Conservation (phyloP, 2,888 invertebrate species). For the Caenorhabditis drosophilae region DNA sequence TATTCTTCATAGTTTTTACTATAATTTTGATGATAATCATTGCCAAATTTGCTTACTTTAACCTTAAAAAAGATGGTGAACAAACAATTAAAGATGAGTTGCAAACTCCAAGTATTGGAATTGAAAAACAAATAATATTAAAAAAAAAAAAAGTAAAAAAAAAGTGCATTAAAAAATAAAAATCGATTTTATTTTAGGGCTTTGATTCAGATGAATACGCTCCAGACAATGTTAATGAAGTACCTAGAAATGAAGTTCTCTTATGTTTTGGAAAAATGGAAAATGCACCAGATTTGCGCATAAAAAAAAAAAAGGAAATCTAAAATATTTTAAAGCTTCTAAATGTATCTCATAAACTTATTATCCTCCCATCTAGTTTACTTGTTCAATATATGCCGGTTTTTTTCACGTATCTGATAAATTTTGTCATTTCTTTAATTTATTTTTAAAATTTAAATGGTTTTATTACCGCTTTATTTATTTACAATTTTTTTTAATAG, state of each 20-base stretch:
- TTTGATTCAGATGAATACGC: constrained; percentile 4
- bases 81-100: background rate
- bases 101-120: background rate
- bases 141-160: background rate
- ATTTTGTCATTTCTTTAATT: background rate
- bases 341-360: too few species aligned
- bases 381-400: background rate
- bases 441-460: too few species aligned
- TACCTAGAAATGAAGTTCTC: constrained; percentile 3
- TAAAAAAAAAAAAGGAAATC: too few species aligned
- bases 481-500: background rate
- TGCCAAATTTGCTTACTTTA: background rate
- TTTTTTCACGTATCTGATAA: background rate
- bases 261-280: background rate
- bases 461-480: background rate
- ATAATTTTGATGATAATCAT: background rate
- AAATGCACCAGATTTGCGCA: too few species aligned
- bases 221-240: constrained; percentile 6
- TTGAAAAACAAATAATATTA: background rate
- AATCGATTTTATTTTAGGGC: background rate
- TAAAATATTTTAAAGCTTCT: too few species aligned
- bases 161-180: background rate
- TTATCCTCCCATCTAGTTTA: too few species aligned
- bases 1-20: constrained; percentile 28
- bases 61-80: background rate